These are phyloP conservation scores for Anseranas semipalmata DNA, from an alignment of 2,113 vertebrate species.

Conservation along the genomic window DNA sequence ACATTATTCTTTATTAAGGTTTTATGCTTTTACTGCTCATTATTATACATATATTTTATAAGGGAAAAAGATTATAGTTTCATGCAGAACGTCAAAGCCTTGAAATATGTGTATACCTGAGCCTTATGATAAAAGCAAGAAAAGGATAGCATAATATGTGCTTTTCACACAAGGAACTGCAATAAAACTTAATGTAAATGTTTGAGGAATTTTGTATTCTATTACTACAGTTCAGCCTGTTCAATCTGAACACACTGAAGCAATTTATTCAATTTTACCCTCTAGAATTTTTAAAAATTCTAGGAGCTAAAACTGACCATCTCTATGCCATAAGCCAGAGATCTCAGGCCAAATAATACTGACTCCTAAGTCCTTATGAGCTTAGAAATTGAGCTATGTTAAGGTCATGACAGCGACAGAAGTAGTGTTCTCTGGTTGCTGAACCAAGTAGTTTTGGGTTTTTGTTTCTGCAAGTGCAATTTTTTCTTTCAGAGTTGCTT, in stretches of 20 bases:
- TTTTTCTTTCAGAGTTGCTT: background rate
- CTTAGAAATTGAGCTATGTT: background rate
- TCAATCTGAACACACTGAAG: background rate
- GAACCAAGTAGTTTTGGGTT: background rate
- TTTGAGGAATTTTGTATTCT: background rate
- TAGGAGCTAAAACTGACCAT: background rate
- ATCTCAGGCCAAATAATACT: background rate
- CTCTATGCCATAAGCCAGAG: background rate
- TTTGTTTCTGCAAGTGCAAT: background rate
- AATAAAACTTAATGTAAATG: background rate
- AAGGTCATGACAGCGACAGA: background rate
- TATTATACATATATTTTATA: background rate
- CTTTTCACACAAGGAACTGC: background rate
- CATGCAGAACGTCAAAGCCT: background rate
- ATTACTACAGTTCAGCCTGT: background rate
- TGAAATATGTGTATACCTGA: background rate
- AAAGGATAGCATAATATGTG: rapidly evolving
- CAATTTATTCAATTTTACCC: background rate
- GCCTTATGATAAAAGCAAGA: background rate
- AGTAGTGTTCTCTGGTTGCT: background rate
- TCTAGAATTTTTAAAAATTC: background rate
- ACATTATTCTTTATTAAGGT: background rate
- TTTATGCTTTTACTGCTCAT: background rate
- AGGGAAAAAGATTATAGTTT: background rate
- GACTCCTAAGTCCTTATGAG: background rate